Evolutionary conservation across 2,113 vertebrate genomes (phyloP).

Genomic region (Gadus chalcogrammus): DNA sequence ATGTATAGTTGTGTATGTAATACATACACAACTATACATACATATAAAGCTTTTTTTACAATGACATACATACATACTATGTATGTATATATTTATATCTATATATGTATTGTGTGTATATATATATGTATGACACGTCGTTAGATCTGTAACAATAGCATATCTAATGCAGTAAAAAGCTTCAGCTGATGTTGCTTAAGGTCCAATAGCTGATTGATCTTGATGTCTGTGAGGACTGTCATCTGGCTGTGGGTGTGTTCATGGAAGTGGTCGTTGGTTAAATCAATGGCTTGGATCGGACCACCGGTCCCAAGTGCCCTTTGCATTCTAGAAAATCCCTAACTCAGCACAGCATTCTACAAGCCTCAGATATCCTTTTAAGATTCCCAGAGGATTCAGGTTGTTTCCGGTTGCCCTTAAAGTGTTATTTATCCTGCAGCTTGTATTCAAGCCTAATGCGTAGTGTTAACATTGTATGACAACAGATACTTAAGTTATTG

Average conservation of each 20-base stretch:
- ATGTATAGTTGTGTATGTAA: neutral
- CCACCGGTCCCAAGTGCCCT: constrained; percentile 13
- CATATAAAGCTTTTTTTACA: too few relatives aligned
- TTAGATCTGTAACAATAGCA: neutral
- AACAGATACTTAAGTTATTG: too few relatives aligned
- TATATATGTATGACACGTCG: neutral
- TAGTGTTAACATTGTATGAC: too few relatives aligned
- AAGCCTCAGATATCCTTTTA: constrained; percentile 23
- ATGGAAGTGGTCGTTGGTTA: constrained; percentile 17
- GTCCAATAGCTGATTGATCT: too few relatives aligned
- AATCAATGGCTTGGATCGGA: constrained; percentile 36
- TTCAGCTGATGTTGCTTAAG: too few relatives aligned
- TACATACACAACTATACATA: too few relatives aligned
- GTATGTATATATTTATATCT: neutral
- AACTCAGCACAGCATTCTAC: constrained; percentile 20
- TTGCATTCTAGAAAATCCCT: constrained; percentile 38
- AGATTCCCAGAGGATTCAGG: neutral
- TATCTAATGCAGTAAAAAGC: neutral
- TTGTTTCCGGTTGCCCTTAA: neutral
- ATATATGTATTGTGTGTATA: neutral
- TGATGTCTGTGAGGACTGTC: too few relatives aligned
- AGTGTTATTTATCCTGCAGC: too few relatives aligned
- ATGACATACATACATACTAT: too few relatives aligned
- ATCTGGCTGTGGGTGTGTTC: too few relatives aligned
- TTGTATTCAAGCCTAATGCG: too few relatives aligned